Evolutionary conservation across 1,140 invertebrate genomes (phyloP), one percentile per base, ranked within the genome.

Genomic region (Megalopta genalis): DNA sequence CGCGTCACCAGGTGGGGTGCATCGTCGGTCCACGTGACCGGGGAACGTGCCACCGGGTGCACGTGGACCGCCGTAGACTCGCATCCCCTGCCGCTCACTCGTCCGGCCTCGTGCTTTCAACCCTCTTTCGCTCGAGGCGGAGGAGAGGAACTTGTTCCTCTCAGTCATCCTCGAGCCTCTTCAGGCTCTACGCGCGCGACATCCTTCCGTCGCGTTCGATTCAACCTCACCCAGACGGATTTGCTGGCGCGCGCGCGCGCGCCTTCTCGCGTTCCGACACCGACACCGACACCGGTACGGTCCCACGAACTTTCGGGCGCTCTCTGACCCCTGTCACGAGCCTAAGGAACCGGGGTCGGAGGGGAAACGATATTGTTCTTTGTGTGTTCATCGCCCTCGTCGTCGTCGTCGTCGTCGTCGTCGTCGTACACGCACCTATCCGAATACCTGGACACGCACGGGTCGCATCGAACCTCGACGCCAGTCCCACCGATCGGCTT

Each of bases 11-110:
- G 60, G 54, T n/a, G 77, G 71, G 72, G 72, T 67, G 66, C 4
- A 42, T 49, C 57, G 32, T 52, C 21, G 54, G 54, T 74, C 86
- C 90, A 92, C 90, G 91, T 92, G 91, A 91, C 84, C 76, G 64
- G 66, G 81, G 82, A 91, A 91, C 90, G 91, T 92, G 91, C 90
- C 87, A 81, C 25, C 76, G 66, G 84, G 77, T 88, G 88, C 90
- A 91, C 90, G 90, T 91, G 90, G 88, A 88, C 64, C 70, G 10
- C 62, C 69, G 10, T 60, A 49, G 57, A 74, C 42, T 62, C 66
- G 70, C 81, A 79, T 72, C 80, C 83, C 85, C 83, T 73, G 68
- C 76, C 76, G 69, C 73, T 78, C 76, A 78, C 67, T 65, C 74
- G 69, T 46, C 72, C 72, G 37, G 84, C 85, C 82, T 77, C 72